These are phyloP conservation scores for Cotesia typhae DNA, from an alignment of 1,140 invertebrate species.

Conservation along the genomic window DNA sequence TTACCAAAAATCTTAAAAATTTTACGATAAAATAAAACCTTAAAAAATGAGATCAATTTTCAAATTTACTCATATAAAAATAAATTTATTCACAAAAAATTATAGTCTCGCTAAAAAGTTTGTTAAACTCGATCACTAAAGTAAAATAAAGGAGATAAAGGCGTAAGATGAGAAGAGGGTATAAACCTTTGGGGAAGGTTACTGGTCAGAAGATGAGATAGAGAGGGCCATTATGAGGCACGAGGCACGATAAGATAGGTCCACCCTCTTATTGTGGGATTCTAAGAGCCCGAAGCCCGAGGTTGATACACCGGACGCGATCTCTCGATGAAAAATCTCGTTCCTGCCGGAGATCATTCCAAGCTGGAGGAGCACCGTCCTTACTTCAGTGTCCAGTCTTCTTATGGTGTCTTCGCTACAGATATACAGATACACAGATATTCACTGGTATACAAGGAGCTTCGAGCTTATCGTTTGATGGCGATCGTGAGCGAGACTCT, in stretches of 20 bases:
- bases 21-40: no score
- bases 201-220: conserved; percentile 61
- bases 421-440: background rate
- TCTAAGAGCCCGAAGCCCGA: conserved; percentile 33
- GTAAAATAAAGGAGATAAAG: conserved; percentile 9
- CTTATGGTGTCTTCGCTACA: background rate
- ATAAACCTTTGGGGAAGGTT: conserved; percentile 40
- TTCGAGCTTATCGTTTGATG: conserved; percentile 60
- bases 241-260: conserved; percentile 64
- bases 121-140: background rate
- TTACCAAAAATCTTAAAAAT: no score
- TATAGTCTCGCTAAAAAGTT: no score
- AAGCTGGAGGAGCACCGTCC: conserved; percentile 2
- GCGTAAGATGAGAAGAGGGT: background rate
- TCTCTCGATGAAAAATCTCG: conserved; percentile 62
- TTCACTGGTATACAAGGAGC: conserved; percentile 30
- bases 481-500: conserved; percentile 63
- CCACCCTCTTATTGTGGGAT: conserved; percentile 47
- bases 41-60: no score
- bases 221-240: conserved; percentile 63
- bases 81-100: no score
- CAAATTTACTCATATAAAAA: no score
- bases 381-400: conserved; percentile 28
- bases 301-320: conserved; percentile 62
- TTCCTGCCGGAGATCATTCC: conserved; percentile 38